Evolutionary conservation across 2,113 vertebrate species (phyloP).

Genomic region (Cyprichromis sp.): DNA sequence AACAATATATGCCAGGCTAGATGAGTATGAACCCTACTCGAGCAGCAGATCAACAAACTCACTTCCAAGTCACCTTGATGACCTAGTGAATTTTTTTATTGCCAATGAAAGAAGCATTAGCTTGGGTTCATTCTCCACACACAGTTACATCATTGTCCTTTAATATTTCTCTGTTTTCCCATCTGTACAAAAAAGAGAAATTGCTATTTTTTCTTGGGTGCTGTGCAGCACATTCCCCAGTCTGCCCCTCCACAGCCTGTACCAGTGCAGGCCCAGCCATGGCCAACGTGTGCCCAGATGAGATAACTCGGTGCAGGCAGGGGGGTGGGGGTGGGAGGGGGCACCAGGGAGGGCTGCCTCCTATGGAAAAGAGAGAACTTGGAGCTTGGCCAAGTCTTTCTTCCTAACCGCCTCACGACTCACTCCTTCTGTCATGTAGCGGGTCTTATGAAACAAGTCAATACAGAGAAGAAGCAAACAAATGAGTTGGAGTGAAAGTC

Average conservation of each 20-base stretch:
- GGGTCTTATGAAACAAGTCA: conserved; percentile 69
- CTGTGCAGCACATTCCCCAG: not conserved
- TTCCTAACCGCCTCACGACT: conserved; percentile 56
- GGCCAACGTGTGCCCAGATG: conserved; percentile 71
- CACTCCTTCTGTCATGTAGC: conserved; percentile 65
- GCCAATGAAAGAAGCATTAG: not conserved
- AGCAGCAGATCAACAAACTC: not conserved
- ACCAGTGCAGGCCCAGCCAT: conserved; percentile 46
- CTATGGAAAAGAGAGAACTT: conserved; percentile 49
- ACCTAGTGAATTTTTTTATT: not conserved
- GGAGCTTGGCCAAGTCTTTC: conserved; percentile 70
- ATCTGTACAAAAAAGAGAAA: not conserved
- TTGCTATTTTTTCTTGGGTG: not conserved
- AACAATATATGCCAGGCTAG: not conserved
- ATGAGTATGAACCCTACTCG: not conserved
- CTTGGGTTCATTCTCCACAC: not conserved
- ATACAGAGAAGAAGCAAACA: conserved; percentile 62
- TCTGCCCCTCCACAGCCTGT: conserved; percentile 46
- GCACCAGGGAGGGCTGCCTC: conserved; percentile 44
- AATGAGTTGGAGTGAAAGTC: conserved; percentile 11
- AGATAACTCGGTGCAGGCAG: conserved; percentile 69
- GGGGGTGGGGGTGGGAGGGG: not conserved
- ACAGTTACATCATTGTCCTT: not conserved
- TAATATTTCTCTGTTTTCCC: not conserved
- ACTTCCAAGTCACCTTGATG: not conserved